Conservation (phyloP, 2,797 vertebrate genomes). For the Pangasius krempfi region DNA sequence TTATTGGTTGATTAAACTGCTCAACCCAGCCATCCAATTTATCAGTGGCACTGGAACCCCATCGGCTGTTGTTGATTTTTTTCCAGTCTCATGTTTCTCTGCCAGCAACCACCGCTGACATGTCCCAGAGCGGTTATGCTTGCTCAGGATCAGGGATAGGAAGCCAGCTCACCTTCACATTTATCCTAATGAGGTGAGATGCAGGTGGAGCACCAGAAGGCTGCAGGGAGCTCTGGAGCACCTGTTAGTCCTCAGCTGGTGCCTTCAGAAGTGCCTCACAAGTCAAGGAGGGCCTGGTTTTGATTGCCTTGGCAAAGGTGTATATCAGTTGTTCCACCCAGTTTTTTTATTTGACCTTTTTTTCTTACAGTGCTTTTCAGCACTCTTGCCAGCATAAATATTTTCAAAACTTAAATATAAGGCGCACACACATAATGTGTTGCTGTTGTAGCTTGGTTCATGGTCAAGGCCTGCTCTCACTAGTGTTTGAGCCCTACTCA, state of each 20-base stretch:
- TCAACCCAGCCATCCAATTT: neutral
- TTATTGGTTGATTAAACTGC: neutral
- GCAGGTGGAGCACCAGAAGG: neutral
- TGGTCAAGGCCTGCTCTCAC: neutral
- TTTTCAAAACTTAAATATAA: neutral
- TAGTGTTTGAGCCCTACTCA: neutral
- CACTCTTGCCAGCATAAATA: neutral
- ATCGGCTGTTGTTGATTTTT: neutral
- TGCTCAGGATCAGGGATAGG: neutral
- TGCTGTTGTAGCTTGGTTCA: neutral
- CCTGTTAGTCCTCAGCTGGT: neutral
- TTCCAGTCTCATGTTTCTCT: neutral
- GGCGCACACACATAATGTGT: neutral
- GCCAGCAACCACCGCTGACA: neutral
- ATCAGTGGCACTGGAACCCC: neutral
- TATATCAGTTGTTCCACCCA: neutral
- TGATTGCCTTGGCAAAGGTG: neutral
- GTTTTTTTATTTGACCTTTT: neutral
- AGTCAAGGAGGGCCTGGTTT: neutral
- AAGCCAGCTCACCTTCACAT: neutral
- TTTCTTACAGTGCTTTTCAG: neutral
- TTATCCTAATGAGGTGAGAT: conserved; percentile 2
- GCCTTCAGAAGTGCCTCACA: neutral
- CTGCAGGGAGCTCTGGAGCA: neutral
- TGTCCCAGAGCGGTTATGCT: neutral